Percentiles rank a stretch among this genome's conserved stretches.
phyloP scores from a whole-genome alignment of 2,888 invertebrate species.

The Scelioninae gen. 1 region DNA sequence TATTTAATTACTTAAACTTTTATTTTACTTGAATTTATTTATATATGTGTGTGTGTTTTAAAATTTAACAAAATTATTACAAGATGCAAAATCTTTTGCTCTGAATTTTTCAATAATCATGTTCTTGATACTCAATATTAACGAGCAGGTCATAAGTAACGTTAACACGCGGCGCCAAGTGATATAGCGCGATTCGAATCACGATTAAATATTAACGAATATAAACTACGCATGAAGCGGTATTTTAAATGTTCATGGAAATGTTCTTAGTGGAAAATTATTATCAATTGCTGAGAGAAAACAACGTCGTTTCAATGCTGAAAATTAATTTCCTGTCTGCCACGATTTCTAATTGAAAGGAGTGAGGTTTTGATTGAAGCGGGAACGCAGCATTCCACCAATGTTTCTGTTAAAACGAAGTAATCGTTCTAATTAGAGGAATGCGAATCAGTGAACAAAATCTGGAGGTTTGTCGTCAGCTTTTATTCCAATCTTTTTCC shows the following conservation, averaged over 20 bases:
- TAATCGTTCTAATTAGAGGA: slow-evolving; percentile 48
- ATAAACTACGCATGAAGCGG: slow-evolving; percentile 3
- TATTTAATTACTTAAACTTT: too few species aligned
- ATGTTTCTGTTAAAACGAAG: slow-evolving; percentile 39
- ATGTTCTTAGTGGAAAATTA: slow-evolving; percentile 36
- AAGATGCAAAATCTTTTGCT: too few species aligned
- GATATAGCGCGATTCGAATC: slow-evolving; percentile 9
- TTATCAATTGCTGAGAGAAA: slow-evolving; percentile 38
- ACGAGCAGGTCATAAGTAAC: slow-evolving; percentile 15
- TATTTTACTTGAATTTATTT: too few species aligned
- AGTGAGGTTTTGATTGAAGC: slow-evolving; percentile 52
- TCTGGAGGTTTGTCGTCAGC: slow-evolving; percentile 7
- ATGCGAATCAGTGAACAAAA: slow-evolving; percentile 28
- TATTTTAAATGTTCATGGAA: slow-evolving; percentile 24
- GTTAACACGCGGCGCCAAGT: slow-evolving; percentile 11
- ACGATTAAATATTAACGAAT: slow-evolving; percentile 17
- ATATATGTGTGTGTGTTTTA: too few species aligned
- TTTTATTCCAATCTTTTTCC: background rate
- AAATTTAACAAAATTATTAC: too few species aligned
- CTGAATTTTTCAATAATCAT: slow-evolving; percentile 11
- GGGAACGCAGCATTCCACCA: slow-evolving; percentile 2
- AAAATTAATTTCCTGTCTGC: slow-evolving; percentile 60
- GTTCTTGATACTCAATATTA: slow-evolving; percentile 7
- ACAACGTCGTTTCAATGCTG: slow-evolving; percentile 46
- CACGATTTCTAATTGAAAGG: slow-evolving; percentile 50